Percentiles rank a stretch among this genome's conserved stretches.
Evolutionary conservation across 2,888 invertebrate genomes (phyloP).

Genomic region (Coremacera marginata): DNA sequence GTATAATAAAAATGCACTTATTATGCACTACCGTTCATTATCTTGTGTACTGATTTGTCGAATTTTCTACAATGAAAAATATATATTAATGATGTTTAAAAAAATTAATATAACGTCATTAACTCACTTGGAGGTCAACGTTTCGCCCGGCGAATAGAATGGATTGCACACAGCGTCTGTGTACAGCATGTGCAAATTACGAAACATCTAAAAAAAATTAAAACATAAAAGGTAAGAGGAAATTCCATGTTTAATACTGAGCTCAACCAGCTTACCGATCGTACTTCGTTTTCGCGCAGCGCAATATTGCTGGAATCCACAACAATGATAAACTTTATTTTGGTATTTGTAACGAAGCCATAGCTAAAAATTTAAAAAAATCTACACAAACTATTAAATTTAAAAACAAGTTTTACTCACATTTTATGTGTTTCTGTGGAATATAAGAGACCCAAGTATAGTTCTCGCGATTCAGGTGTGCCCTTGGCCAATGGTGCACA

Average conservation of each 20-base stretch:
- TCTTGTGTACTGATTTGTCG: conserved; percentile 76
- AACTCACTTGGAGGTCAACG: conserved; percentile 86
- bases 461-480: conserved; percentile 84
- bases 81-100: background rate
- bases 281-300: conserved; percentile 92
- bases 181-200: conserved; percentile 91
- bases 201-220: conserved; percentile 77
- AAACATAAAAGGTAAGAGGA: background rate
- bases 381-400: background rate
- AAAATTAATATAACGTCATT: background rate
- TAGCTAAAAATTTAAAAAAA: conserved; percentile 73
- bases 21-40: conserved; percentile 68
- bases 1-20: background rate
- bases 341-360: conserved; percentile 97
- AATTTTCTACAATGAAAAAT: conserved; percentile 73
- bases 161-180: conserved; percentile 97
- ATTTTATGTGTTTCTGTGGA: conserved; percentile 97
- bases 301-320: conserved; percentile 90
- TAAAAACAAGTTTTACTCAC: conserved; percentile 71
- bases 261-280: conserved; percentile 76
- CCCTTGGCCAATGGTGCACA: conserved; percentile 73
- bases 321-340: conserved; percentile 93
- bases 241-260: background rate
- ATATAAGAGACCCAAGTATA: conserved; percentile 91
- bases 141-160: conserved; percentile 94